Percentiles rank a stretch among this genome's conserved stretches.
Conservation (phyloP, 1,140 invertebrate species). For the Pachyrhynchus sulphureomaculatus region DNA sequence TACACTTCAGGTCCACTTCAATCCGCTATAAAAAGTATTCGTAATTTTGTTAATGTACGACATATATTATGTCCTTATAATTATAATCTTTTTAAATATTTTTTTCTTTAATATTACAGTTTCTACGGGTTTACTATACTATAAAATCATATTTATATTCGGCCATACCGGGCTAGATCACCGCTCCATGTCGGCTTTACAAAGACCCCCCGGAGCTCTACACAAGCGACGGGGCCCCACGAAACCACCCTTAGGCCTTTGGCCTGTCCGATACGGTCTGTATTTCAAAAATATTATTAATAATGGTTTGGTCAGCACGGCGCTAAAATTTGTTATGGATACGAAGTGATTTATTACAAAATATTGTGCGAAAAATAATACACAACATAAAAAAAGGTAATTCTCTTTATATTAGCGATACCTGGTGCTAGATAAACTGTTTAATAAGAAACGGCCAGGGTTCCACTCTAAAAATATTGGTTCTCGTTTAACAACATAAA, state of each 20-base stretch:
- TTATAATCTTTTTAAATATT: too few relatives aligned
- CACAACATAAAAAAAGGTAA: neutral
- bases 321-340: constrained; percentile 22
- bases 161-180: neutral
- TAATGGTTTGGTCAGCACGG: constrained; percentile 12
- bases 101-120: too few relatives aligned
- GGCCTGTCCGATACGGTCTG: constrained; percentile 18
- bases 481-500: too few relatives aligned
- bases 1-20: too few relatives aligned
- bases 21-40: too few relatives aligned
- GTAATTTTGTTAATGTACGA: too few relatives aligned
- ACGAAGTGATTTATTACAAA: constrained; percentile 12
- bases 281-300: constrained; percentile 27
- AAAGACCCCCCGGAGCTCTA: constrained; percentile 14
- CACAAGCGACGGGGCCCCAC: constrained; percentile 11
- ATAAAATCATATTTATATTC: neutral
- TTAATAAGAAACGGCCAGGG: too few relatives aligned
- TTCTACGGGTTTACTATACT: too few relatives aligned
- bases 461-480: too few relatives aligned
- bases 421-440: too few relatives aligned
- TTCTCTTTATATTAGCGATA: too few relatives aligned
- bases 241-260: constrained; percentile 21
- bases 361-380: constrained; percentile 21
- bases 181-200: constrained; percentile 20
- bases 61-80: too few relatives aligned